Percentiles rank a stretch among this genome's conserved stretches.
phyloP scores from a whole-genome alignment of 2,797 vertebrate genomes.

The Anguilla marmorata region DNA sequence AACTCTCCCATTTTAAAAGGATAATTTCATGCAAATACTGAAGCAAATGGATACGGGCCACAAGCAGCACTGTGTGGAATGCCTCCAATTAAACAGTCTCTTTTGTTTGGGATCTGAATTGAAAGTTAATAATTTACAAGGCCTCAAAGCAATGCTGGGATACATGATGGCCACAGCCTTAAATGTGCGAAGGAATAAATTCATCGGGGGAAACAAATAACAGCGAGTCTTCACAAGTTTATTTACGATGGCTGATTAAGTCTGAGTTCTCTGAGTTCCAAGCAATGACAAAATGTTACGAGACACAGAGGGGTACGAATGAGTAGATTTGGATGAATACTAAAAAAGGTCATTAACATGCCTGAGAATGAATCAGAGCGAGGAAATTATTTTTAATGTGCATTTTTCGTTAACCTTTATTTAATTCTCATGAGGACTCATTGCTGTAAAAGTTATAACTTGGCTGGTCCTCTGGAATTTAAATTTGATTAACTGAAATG shows the following conservation, averaged over 20 bases:
- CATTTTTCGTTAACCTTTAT: not conserved
- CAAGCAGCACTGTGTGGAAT: not conserved
- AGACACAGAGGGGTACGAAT: not conserved
- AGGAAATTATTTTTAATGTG: not conserved
- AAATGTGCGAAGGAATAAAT: too few relatives aligned
- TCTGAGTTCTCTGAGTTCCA: not conserved
- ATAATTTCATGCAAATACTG: conserved; percentile 32
- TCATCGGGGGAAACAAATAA: not conserved
- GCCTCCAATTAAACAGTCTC: not conserved
- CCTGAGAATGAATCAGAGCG: not conserved
- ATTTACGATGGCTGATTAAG: not conserved
- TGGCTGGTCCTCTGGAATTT: not conserved
- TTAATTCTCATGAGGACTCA: not conserved
- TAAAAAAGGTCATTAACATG: not conserved
- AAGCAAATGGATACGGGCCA: not conserved
- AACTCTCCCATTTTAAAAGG: conserved; percentile 8
- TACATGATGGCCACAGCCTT: not conserved
- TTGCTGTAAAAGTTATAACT: not conserved
- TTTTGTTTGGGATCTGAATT: conserved; percentile 11
- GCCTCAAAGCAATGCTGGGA: conserved; percentile 1
- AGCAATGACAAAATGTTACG: not conserved
- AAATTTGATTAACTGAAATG: not conserved
- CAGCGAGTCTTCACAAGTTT: not conserved
- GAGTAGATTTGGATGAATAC: not conserved
- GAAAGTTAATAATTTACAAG: not conserved